Conservation (phyloP, 2,113 vertebrate genomes). For the Channa argus region DNA sequence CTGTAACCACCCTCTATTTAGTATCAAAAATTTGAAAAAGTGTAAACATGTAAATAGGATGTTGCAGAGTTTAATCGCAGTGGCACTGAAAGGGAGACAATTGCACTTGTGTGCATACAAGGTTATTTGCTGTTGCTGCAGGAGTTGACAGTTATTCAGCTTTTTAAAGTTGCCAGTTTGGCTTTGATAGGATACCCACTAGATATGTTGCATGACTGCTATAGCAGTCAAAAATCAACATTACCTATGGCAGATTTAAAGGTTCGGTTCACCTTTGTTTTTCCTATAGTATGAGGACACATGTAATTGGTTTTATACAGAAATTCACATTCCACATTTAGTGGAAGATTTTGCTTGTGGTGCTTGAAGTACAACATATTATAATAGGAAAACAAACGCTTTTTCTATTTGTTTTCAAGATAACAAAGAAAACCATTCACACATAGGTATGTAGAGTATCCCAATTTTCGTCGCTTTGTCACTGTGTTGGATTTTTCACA, state of each 20-base stretch:
- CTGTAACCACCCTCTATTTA: constrained; percentile 19
- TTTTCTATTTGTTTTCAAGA: neutral
- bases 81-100: neutral
- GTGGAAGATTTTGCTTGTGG: neutral
- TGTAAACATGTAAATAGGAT: constrained; percentile 14
- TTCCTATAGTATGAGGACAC: too few relatives aligned
- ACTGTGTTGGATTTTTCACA: constrained; percentile 7
- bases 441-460: neutral
- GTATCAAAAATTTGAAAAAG: neutral
- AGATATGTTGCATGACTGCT: neutral
- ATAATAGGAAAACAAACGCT: neutral
- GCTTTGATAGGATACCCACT: too few relatives aligned
- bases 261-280: neutral
- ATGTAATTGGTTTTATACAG: too few relatives aligned
- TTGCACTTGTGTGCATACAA: neutral
- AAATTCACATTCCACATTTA: neutral
- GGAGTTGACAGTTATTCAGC: neutral
- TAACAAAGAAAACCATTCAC: neutral
- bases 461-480: neutral
- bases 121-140: neutral
- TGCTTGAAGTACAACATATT: neutral
- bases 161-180: neutral
- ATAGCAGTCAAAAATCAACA: neutral
- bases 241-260: neutral
- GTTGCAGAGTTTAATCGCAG: constrained; percentile 20